Conservation (phyloP, 2,888 invertebrate genomes). For the Andrena trimmerana region DNA sequence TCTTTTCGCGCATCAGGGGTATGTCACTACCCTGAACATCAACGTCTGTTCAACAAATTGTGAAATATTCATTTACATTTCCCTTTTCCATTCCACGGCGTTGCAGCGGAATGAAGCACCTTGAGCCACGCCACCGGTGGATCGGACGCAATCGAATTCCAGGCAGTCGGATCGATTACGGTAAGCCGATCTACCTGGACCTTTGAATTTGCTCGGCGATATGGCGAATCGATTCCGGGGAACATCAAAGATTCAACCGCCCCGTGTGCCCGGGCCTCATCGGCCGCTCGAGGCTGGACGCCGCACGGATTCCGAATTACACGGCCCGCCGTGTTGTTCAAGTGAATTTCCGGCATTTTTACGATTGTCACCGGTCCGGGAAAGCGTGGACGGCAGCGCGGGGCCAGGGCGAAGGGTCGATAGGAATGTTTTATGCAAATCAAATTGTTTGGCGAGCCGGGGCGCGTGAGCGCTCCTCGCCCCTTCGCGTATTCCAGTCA, state of each 20-base stretch:
- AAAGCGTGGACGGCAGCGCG: conserved; percentile 19
- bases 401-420: conserved; percentile 39
- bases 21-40: neutral
- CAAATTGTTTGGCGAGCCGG: conserved; percentile 64
- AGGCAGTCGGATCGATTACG: neutral
- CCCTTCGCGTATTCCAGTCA: conserved; percentile 52
- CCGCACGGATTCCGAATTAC: conserved; percentile 53
- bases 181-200: neutral
- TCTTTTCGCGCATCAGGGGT: too few relatives aligned
- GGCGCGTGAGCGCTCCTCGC: conserved; percentile 30
- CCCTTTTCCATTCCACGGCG: neutral
- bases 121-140: neutral
- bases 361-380: conserved; percentile 34
- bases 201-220: neutral
- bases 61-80: neutral
- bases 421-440: conserved; percentile 72
- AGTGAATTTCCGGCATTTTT: conserved; percentile 60
- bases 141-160: neutral
- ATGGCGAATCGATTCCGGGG: conserved; percentile 1
- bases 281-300: conserved; percentile 29
- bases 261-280: neutral
- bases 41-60: neutral
- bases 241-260: conserved; percentile 35
- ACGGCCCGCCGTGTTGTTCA: conserved; percentile 26
- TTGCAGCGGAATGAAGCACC: neutral